phyloP scores from a whole-genome alignment of 2,888 invertebrate genomes.

The Mantis religiosa region DNA sequence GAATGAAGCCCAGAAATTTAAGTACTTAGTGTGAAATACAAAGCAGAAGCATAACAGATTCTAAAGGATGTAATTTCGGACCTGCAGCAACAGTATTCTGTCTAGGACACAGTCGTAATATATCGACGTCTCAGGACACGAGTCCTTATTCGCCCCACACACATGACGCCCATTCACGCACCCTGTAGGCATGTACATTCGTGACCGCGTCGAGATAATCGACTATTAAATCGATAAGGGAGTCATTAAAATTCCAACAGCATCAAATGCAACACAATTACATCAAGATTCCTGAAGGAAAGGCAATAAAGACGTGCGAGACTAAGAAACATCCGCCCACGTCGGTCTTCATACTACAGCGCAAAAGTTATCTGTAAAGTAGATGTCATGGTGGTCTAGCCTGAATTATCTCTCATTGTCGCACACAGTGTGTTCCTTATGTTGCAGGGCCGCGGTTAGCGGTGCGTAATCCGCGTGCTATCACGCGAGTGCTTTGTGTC shows the following conservation, averaged over 20 bases:
- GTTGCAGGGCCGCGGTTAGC: no score
- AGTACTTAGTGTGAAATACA: neutral
- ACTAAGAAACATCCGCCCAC: neutral
- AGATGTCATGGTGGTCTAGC: neutral
- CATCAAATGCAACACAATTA: conserved; percentile 7
- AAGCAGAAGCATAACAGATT: neutral
- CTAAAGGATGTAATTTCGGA: neutral
- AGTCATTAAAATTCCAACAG: neutral
- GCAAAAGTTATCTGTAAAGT: neutral
- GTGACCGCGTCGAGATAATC: conserved; percentile 10
- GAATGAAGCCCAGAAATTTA: no score
- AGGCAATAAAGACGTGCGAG: neutral
- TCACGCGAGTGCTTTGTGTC: no score
- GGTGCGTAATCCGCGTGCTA: no score
- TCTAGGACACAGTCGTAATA: neutral
- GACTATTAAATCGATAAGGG: conserved; percentile 5
- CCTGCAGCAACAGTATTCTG: neutral
- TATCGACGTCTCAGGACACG: no score
- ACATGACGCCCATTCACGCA: neutral
- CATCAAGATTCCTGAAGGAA: neutral
- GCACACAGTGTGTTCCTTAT: no score
- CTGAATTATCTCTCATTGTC: neutral
- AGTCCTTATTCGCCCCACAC: neutral
- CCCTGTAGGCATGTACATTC: neutral
- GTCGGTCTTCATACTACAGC: neutral